Percentiles rank a stretch among this genome's conserved stretches.
These are phyloP conservation scores for Drosophila nannoptera DNA, from an alignment of 1,140 invertebrate genomes.

Conservation along the genomic window DNA sequence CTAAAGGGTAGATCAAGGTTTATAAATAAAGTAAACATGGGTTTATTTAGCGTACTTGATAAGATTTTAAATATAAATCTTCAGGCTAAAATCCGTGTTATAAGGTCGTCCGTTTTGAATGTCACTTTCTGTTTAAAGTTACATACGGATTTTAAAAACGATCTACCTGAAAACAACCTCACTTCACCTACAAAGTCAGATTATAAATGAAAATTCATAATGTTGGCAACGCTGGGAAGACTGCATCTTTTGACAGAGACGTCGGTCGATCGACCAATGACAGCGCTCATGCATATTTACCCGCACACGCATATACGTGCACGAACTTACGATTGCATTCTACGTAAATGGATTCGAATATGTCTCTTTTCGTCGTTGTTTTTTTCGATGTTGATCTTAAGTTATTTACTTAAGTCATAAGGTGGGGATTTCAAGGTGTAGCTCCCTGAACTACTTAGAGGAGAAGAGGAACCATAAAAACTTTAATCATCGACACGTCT, in stretches of 20 bases:
- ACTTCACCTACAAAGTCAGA: too few species aligned
- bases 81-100: background rate
- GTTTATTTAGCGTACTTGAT: too few species aligned
- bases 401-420: constrained; percentile 40
- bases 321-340: too few species aligned
- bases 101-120: constrained; percentile 19
- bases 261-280: too few species aligned
- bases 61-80: too few species aligned
- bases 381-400: constrained; percentile 23
- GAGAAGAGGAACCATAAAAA: constrained; percentile 17
- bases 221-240: too few species aligned
- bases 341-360: background rate
- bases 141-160: background rate
- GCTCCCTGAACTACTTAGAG: constrained; percentile 13
- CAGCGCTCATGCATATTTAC: too few species aligned
- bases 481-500: background rate
- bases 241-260: too few species aligned
- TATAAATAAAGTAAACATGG: constrained; percentile 8
- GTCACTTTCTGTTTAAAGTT: constrained; percentile 17
- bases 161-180: background rate
- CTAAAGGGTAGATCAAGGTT: background rate
- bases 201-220: too few species aligned
- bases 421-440: constrained; percentile 36
- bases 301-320: too few species aligned
- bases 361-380: background rate